phyloP scores from a whole-genome alignment of 2,888 invertebrate genomes.

The Agrotis segetum region DNA sequence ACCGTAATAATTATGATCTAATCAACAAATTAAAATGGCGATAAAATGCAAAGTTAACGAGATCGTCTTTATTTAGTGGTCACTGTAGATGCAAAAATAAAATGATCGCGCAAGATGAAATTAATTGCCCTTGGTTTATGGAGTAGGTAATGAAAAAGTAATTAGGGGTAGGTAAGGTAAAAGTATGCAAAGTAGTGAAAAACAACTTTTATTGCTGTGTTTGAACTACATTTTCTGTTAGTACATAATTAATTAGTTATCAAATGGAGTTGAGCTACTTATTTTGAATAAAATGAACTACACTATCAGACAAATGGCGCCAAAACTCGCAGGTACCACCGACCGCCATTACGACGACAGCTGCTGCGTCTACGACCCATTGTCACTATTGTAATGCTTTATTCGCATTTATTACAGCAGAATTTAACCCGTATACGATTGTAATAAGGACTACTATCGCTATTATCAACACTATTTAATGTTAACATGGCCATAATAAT shows the following conservation, averaged over 20 bases:
- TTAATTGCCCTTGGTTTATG: conserved; percentile 36
- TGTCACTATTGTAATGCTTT: conserved; percentile 69
- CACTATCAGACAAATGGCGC: conserved; percentile 58
- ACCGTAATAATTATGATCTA: conserved; percentile 64
- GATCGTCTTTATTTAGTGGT: conserved; percentile 43
- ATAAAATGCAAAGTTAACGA: conserved; percentile 62
- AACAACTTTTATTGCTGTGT: neutral
- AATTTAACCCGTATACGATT: conserved; percentile 60
- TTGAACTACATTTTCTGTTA: neutral
- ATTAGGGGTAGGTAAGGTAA: conserved; percentile 8
- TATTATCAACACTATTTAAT: conserved; percentile 50
- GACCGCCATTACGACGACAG: conserved; percentile 74
- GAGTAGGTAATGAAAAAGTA: conserved; percentile 17
- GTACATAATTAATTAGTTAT: neutral
- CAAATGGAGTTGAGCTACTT: neutral
- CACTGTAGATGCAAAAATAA: conserved; percentile 33
- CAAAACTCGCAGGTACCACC: conserved; percentile 56
- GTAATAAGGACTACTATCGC: conserved; percentile 53
- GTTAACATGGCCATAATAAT: conserved; percentile 61
- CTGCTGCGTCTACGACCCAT: conserved; percentile 76
- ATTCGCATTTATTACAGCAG: conserved; percentile 59
- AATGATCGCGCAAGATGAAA: conserved; percentile 30
- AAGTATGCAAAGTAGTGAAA: conserved; percentile 22
- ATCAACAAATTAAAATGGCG: conserved; percentile 60
- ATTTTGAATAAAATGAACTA: conserved; percentile 16